Evolutionary conservation across 2,888 invertebrate species (phyloP).

Genomic region (Cantharis lateralis): DNA sequence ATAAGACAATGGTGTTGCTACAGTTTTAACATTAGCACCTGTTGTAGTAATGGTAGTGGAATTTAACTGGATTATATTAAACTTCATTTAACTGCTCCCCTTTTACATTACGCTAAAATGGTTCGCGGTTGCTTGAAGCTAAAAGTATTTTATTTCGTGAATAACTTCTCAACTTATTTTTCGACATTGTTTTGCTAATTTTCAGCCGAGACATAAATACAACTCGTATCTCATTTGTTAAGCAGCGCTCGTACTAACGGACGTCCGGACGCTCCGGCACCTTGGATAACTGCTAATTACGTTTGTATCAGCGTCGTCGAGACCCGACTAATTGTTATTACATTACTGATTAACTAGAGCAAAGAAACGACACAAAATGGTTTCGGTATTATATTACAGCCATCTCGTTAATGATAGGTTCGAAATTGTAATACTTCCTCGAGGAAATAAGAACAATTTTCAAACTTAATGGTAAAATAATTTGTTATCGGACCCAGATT

Average conservation of each 20-base stretch:
- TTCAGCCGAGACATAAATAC: conserved; percentile 31
- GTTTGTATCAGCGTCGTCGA: conserved; percentile 36
- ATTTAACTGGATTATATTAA: conserved; percentile 42
- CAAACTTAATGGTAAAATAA: conserved; percentile 31
- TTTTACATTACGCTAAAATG: conserved; percentile 35
- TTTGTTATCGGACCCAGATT: conserved; percentile 35
- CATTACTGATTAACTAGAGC: conserved; percentile 32
- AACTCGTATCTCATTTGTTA: conserved; percentile 39
- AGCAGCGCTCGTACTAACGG: conserved; percentile 36
- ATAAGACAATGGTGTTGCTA: background rate
- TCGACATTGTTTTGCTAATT: conserved; percentile 39
- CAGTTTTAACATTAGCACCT: conserved; percentile 36
- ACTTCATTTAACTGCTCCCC: conserved; percentile 39
- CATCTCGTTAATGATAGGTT: conserved; percentile 36
- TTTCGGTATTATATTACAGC: conserved; percentile 36
- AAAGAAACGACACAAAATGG: conserved; percentile 25
- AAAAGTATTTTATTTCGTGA: conserved; percentile 30
- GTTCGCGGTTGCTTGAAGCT: conserved; percentile 31
- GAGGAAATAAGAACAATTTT: conserved; percentile 40
- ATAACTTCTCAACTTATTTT: conserved; percentile 29
- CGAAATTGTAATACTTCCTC: conserved; percentile 37
- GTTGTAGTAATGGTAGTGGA: conserved; percentile 34
- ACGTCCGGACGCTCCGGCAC: conserved; percentile 33
- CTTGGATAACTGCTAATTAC: conserved; percentile 36
- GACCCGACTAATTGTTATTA: conserved; percentile 36